phyloP scores from a whole-genome alignment of 2,113 vertebrate genomes.

The Aspiorhynchus laticeps region DNA sequence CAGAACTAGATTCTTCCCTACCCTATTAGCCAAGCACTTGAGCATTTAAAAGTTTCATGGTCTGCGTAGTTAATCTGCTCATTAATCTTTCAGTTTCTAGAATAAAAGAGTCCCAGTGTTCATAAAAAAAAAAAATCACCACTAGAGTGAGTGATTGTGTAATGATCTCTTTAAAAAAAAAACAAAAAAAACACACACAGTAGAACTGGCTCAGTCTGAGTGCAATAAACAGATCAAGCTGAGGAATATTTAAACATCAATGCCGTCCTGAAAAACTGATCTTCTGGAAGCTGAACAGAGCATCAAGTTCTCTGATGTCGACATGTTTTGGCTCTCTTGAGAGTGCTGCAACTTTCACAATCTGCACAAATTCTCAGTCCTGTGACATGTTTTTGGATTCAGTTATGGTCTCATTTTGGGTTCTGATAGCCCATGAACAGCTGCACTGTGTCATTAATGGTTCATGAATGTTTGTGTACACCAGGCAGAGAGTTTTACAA shows the following conservation, averaged over 20 bases:
- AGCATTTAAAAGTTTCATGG: slow-evolving; percentile 40
- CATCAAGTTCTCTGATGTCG: neutral
- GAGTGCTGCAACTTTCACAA: slow-evolving; percentile 6
- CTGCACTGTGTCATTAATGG: neutral
- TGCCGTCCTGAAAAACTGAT: neutral
- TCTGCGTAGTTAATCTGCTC: slow-evolving; percentile 14
- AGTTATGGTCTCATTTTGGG: neutral
- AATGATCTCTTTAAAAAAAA: slow-evolving; percentile 19
- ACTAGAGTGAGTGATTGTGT: slow-evolving; percentile 8
- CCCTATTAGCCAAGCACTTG: slow-evolving; percentile 22
- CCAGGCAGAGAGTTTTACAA: neutral
- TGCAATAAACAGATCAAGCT: slow-evolving; percentile 19
- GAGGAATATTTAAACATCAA: slow-evolving; percentile 12
- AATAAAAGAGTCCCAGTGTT: neutral
- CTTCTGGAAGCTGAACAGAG: slow-evolving; percentile 25
- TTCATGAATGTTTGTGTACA: neutral
- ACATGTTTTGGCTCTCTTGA: neutral
- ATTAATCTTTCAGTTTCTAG: slow-evolving; percentile 41
- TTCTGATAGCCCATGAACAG: neutral
- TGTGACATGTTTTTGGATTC: slow-evolving; percentile 10
- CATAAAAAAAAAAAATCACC: neutral
- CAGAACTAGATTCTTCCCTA: slow-evolving; percentile 25
- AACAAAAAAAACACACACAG: neutral
- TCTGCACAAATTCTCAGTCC: neutral
- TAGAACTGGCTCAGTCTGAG: neutral